phyloP scores from a whole-genome alignment of 2,797 vertebrate genomes.

The Silurus lanzhouensis region DNA sequence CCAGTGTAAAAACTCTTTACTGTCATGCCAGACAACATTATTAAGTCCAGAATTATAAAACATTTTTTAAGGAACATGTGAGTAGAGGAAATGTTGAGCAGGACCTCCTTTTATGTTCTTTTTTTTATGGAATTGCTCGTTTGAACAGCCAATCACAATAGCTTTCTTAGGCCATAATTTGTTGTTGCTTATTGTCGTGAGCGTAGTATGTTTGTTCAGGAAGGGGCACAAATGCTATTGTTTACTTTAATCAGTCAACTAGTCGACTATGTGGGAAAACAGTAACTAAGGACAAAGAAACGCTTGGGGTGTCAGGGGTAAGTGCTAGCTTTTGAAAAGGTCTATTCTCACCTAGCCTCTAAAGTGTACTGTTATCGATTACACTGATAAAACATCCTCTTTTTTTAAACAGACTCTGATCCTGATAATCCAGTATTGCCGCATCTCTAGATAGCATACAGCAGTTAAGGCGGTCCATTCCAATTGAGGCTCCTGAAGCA shows the following conservation, averaged over 20 bases:
- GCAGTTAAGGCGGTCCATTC: conserved; percentile 40
- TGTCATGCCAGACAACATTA: neutral
- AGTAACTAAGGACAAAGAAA: neutral
- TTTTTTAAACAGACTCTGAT: conserved; percentile 1
- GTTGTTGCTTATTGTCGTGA: neutral
- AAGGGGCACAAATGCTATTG: neutral
- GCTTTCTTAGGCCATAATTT: no score
- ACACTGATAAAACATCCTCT: neutral
- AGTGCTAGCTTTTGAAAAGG: neutral
- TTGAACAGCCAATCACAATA: neutral
- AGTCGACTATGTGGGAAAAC: neutral
- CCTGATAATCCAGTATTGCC: neutral
- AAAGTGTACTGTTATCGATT: no score
- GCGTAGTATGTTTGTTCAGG: neutral
- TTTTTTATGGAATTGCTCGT: no score
- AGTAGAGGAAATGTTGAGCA: neutral
- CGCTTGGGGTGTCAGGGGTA: conserved; percentile 8
- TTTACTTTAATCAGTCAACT: neutral
- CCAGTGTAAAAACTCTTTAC: neutral
- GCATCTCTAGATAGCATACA: conserved; percentile 34
- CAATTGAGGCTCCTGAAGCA: neutral
- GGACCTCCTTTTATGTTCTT: neutral
- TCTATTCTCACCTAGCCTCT: neutral
- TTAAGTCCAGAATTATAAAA: neutral
- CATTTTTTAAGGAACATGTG: neutral